A percentile compares a stretch with the other conserved stretches of the same genome.
phyloP scores from a whole-genome alignment of 64 coral and sea anemone species.

The Catalaphyllia jardinei region DNA sequence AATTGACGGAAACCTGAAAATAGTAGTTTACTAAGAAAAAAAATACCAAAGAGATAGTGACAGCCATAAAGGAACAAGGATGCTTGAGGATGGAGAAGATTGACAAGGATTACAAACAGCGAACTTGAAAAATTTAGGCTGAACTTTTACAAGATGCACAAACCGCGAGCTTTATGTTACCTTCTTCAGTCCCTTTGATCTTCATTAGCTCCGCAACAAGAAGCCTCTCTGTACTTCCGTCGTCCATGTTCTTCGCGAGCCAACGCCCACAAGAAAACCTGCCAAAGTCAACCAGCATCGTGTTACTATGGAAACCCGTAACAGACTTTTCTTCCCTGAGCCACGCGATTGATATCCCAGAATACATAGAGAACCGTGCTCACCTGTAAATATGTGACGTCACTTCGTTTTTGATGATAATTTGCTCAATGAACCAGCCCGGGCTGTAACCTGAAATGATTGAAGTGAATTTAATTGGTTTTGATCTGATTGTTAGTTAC shows the following conservation, averaged over 20 bases:
- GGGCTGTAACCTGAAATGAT: slow-evolving; percentile 57
- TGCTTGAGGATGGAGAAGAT: too few relatives aligned
- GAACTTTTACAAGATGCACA: too few relatives aligned
- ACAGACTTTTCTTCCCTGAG: background rate
- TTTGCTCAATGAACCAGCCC: slow-evolving; percentile 87
- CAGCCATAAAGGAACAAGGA: too few relatives aligned
- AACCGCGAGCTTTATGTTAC: background rate
- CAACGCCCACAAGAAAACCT: slow-evolving; percentile 78
- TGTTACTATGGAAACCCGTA: background rate
- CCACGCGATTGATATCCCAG: background rate
- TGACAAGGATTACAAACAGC: too few relatives aligned
- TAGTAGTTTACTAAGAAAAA: too few relatives aligned
- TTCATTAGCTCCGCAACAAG: slow-evolving; percentile 77
- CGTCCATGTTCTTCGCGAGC: slow-evolving; percentile 72
- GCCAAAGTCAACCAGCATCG: background rate
- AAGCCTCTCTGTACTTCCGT: slow-evolving; percentile 76
- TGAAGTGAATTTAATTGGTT: background rate
- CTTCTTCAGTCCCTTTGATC: slow-evolving; percentile 34
- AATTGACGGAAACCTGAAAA: too few relatives aligned
- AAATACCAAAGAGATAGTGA: too few relatives aligned
- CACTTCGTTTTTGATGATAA: slow-evolving; percentile 89
- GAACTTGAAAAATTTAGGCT: too few relatives aligned
- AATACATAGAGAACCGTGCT: background rate
- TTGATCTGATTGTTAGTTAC: background rate
- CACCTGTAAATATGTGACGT: slow-evolving; percentile 95